Evolutionary conservation across 2,797 vertebrate genomes (phyloP).

Genomic region (Manis crassicaudata): DNA sequence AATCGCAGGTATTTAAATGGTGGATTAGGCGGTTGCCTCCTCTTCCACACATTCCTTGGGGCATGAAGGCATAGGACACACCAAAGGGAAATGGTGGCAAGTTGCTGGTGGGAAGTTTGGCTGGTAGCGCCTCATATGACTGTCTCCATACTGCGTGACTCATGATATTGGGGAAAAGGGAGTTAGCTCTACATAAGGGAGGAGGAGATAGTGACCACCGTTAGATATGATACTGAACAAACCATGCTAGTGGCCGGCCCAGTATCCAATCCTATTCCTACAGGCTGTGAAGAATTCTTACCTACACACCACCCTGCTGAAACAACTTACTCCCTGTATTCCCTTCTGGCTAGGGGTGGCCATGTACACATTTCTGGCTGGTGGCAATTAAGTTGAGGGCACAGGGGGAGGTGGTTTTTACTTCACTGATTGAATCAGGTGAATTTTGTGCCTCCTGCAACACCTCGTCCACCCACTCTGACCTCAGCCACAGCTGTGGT

Average conservation of each 20-base stretch:
- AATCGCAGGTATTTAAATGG: not conserved
- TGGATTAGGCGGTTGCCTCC: not conserved
- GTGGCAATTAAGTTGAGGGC: not conserved
- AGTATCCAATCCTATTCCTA: not conserved
- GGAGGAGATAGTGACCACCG: too few species aligned
- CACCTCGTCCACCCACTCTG: not conserved
- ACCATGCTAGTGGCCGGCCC: not conserved
- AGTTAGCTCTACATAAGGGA: not conserved
- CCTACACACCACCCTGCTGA: not conserved
- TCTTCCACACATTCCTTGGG: not conserved
- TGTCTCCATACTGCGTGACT: not conserved
- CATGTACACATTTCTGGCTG: not conserved
- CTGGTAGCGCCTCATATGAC: not conserved
- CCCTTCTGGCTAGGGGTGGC: not conserved
- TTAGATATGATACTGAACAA: not conserved
- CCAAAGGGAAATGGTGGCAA: not conserved
- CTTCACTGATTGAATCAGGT: not conserved
- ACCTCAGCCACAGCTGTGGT: not conserved
- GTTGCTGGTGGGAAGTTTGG: not conserved
- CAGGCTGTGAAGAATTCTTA: not conserved
- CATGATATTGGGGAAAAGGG: not conserved
- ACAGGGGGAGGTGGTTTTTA: not conserved
- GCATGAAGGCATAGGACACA: fast-evolving
- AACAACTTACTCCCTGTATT: not conserved
- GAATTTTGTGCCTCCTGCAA: not conserved